These are phyloP conservation scores for Brachypodius melanocephalos DNA, from an alignment of 2,113 vertebrate species.

Conservation along the genomic window DNA sequence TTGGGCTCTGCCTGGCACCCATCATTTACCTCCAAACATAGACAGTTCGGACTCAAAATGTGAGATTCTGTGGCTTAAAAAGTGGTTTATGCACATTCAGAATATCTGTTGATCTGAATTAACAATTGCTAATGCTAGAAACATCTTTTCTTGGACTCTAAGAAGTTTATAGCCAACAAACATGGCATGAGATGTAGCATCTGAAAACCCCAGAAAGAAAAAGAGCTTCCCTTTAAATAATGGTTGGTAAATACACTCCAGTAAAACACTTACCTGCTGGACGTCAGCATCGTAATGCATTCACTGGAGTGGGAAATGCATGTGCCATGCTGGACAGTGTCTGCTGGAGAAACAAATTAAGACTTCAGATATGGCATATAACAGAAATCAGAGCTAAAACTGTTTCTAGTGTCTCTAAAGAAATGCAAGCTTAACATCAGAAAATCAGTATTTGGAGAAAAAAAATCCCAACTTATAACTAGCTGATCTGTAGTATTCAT, in stretches of 20 bases:
- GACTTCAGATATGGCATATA: neutral
- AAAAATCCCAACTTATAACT: neutral
- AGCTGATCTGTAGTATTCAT: neutral
- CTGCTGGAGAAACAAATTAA: neutral
- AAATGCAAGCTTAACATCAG: neutral
- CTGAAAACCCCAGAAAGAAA: neutral
- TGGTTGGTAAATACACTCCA: neutral
- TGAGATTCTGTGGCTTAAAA: neutral
- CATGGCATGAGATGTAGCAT: neutral
- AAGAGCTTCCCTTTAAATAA: neutral
- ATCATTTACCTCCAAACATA: neutral
- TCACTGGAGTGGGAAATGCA: neutral
- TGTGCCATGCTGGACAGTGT: neutral
- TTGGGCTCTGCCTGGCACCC: neutral
- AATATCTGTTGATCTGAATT: neutral
- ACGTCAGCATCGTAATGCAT: neutral
- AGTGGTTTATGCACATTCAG: neutral
- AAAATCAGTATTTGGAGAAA: neutral
- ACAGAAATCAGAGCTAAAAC: neutral
- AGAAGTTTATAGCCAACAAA: neutral
- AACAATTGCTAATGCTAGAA: neutral
- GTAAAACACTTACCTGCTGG: neutral
- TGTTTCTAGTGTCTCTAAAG: neutral
- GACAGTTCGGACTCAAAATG: neutral
- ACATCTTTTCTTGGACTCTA: neutral